Evolutionary conservation across 2,888 invertebrate species (phyloP).

Genomic region (Oxyteleia sp.): DNA sequence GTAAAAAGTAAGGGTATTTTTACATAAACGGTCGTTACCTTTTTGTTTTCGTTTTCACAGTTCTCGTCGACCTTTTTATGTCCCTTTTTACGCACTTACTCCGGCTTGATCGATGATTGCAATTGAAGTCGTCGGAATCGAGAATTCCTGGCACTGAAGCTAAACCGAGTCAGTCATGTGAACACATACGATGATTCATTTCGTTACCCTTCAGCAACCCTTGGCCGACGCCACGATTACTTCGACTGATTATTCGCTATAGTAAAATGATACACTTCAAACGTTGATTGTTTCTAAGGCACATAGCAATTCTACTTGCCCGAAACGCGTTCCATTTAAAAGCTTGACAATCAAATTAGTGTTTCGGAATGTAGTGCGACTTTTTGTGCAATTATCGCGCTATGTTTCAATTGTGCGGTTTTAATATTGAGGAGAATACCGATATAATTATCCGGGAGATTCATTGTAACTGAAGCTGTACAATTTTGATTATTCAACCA

Average conservation of each 20-base stretch:
- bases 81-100: constrained; percentile 54
- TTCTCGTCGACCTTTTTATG: constrained; percentile 51
- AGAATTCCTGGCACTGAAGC: constrained; percentile 80
- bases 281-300: constrained; percentile 53
- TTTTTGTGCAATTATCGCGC: constrained; percentile 5
- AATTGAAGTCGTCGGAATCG: constrained; percentile 73
- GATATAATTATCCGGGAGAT: no score
- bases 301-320: constrained; percentile 19
- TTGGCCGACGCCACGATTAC: constrained; percentile 64
- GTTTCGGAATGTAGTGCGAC: background rate
- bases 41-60: constrained; percentile 71
- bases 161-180: constrained; percentile 77
- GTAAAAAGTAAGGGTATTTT: constrained; percentile 70
- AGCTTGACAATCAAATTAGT: background rate
- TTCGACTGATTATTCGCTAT: constrained; percentile 57
- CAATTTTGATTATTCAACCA: no score
- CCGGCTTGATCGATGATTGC: constrained; percentile 63
- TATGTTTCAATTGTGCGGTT: no score
- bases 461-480: no score
- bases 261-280: constrained; percentile 63
- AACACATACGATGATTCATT: constrained; percentile 72
- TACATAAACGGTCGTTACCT: constrained; percentile 67
- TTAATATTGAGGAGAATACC: no score
- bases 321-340: constrained; percentile 4
- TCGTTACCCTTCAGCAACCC: constrained; percentile 69